phyloP scores from a whole-genome alignment of 1,140 invertebrate species.

The Araneus ventricosus region DNA sequence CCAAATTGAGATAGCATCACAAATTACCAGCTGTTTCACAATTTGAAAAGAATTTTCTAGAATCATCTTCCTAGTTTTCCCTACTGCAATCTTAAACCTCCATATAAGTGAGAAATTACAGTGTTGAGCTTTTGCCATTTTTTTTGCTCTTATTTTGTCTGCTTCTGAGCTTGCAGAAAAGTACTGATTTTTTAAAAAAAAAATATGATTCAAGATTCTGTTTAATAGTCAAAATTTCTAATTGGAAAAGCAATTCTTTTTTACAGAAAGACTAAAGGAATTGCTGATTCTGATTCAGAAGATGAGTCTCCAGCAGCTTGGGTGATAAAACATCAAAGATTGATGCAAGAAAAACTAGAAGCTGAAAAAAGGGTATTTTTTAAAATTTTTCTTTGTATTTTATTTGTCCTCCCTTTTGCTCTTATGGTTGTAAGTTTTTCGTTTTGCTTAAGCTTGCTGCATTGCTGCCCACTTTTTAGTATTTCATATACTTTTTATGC shows the following conservation, averaged over 20 bases:
- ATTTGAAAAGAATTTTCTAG: not conserved
- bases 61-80: no score
- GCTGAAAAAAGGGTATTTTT: conserved; percentile 89
- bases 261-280: conserved; percentile 79
- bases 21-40: not conserved
- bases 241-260: not conserved
- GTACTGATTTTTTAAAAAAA: no score
- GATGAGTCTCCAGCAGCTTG: conserved; percentile 86
- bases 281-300: conserved; percentile 75
- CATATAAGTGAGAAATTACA: not conserved
- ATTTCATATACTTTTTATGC: no score
- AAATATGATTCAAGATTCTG: no score
- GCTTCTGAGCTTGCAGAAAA: not conserved
- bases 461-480: no score
- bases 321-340: conserved; percentile 89
- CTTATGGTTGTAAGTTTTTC: not conserved
- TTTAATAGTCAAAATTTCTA: no score
- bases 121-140: not conserved
- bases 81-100: no score
- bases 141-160: not conserved
- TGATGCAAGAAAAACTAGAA: conserved; percentile 90
- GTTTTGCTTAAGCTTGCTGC: no score
- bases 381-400: not conserved
- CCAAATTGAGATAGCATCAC: no score
- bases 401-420: not conserved